Evolutionary conservation across 1,140 invertebrate genomes (phyloP), one percentile per base, ranked within the genome.

Genomic region (Cyrtorhinus lividipennis): DNA sequence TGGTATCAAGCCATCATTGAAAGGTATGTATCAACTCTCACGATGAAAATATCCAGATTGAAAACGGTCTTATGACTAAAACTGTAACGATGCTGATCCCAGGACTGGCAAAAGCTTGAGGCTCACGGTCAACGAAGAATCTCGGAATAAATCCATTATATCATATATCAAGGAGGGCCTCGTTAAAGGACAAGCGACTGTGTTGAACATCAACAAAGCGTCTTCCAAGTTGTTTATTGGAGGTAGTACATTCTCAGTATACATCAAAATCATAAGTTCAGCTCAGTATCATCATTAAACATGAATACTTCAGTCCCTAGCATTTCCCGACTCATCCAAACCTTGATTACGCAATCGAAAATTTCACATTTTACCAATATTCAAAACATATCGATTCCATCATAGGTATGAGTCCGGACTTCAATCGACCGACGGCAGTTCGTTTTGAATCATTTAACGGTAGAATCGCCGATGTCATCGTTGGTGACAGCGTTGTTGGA

Each of bases 1-100:
- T 98, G 95, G 95, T 88, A 95, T 71, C 86, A 95, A 74, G 83
- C 88, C 18, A 83, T 87, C 25, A 83, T 96, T 5, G 87, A 95
- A 70, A 84, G 88, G 87, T 90, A 71, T 20, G 30, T 8, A 38
- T 38, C 30, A 38, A 38, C 30, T 5, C 15, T 38, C 15, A 15
- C 5, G 5, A 15, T 38, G 30, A 38, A 38, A 5, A 8, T 8
- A 15, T 38, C 30, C 15, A 38, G 30, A 8, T 38, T 38, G 5
- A 15, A 38, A 38, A 38, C 30, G 30, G 5, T 38, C 15, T 38
- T 38, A 15, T 38, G 5, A 38, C 30, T 38, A n/a, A n/a, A n/a
- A n/a, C n/a, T n/a, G n/a, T n/a, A n/a, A n/a, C n/a, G n/a, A n/a
- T n/a, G n/a, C n/a, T n/a, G n/a, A n/a, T n/a, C n/a, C n/a, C 66